Conservation (phyloP, 2,888 invertebrate species). For the Nomada ferruginata region DNA sequence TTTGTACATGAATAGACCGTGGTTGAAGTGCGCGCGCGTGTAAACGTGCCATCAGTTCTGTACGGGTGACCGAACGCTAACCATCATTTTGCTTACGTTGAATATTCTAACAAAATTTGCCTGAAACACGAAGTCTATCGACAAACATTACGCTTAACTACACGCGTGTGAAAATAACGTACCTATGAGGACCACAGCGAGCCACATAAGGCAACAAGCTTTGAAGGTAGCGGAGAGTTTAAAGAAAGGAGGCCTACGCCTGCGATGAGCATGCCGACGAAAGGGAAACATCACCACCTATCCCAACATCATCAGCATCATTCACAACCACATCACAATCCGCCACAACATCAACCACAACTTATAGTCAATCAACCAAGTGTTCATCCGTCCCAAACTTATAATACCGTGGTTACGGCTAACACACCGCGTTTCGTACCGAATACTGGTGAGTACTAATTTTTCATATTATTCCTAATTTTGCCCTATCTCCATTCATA, state of each 20-base stretch:
- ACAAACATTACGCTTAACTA: slow-evolving; percentile 46
- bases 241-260: slow-evolving; percentile 73
- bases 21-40: slow-evolving; percentile 60
- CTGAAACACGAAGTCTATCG: slow-evolving; percentile 15
- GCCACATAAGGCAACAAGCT: slow-evolving; percentile 74
- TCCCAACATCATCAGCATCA: slow-evolving; percentile 77
- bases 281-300: slow-evolving; percentile 79
- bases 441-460: slow-evolving; percentile 76
- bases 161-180: slow-evolving; percentile 66
- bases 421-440: slow-evolving; percentile 73
- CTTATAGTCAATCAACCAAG: slow-evolving; percentile 73
- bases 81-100: slow-evolving; percentile 45
- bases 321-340: slow-evolving; percentile 69
- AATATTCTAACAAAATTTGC: slow-evolving; percentile 27
- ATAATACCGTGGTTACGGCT: slow-evolving; percentile 75
- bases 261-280: slow-evolving; percentile 81
- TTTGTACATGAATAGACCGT: slow-evolving; percentile 57
- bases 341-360: slow-evolving; percentile 70
- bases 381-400: slow-evolving; percentile 73
- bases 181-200: slow-evolving; percentile 80
- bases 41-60: slow-evolving; percentile 57
- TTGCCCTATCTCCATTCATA: background rate
- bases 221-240: slow-evolving; percentile 76
- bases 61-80: slow-evolving; percentile 59
- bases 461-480: slow-evolving; percentile 10